Evolutionary conservation across 2,113 vertebrate species (phyloP).

Genomic region (Equus quagga): DNA sequence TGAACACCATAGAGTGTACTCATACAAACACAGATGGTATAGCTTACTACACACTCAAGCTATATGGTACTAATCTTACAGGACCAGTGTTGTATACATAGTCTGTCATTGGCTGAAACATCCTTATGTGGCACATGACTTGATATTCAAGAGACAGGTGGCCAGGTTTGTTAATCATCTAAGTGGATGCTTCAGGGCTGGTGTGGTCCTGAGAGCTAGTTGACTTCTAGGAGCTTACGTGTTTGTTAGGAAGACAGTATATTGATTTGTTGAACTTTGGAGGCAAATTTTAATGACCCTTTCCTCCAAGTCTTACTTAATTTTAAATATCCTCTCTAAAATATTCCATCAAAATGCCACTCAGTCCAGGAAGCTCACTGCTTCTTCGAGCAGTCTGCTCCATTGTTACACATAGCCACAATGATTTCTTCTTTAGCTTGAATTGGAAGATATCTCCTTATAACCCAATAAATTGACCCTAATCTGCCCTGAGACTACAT

Average conservation of each 20-base stretch:
- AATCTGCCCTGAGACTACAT: neutral
- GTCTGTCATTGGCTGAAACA: too few relatives aligned
- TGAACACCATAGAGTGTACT: too few relatives aligned
- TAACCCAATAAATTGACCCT: neutral
- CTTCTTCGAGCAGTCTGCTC: neutral
- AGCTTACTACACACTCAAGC: too few relatives aligned
- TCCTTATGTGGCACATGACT: too few relatives aligned
- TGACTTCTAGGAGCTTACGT: neutral
- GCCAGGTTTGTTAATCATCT: neutral
- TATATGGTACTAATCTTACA: too few relatives aligned
- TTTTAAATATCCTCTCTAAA: neutral
- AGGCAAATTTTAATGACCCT: neutral
- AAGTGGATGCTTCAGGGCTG: neutral
- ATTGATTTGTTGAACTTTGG: neutral
- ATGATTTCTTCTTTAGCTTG: neutral
- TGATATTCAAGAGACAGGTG: neutral
- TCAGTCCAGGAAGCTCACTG: neutral
- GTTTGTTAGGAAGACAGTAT: neutral
- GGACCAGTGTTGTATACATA: too few relatives aligned
- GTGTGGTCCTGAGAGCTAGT: neutral
- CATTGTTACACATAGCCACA: neutral
- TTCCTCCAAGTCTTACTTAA: neutral
- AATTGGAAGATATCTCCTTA: neutral
- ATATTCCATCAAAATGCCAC: neutral
- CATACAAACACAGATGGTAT: too few relatives aligned